Evolutionary conservation across 2,113 vertebrate species (phyloP).

Genomic region (Uria lomvia): DNA sequence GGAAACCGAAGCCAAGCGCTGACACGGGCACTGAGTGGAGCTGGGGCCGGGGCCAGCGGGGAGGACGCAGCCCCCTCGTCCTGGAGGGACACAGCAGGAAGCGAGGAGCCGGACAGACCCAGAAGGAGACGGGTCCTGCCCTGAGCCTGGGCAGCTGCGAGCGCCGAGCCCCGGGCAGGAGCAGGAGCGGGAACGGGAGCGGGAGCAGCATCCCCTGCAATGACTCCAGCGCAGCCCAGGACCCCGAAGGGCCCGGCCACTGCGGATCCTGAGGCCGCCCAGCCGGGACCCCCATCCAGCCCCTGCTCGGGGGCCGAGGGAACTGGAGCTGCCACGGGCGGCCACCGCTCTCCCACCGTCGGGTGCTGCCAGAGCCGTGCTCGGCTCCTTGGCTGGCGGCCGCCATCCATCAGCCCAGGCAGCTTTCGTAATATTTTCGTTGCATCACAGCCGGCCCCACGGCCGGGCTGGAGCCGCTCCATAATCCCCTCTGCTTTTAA

Average conservation of each 20-base stretch:
- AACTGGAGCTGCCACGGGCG: neutral
- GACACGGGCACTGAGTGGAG: neutral
- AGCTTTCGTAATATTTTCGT: conserved; percentile 14
- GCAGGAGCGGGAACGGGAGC: too few relatives aligned
- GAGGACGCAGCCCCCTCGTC: neutral
- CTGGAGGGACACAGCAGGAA: neutral
- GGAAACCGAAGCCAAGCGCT: conserved; percentile 6
- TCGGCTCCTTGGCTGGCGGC: neutral
- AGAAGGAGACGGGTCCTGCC: neutral
- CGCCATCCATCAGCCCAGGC: neutral
- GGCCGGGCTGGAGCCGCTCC: neutral
- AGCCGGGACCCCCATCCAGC: neutral
- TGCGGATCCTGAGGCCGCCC: neutral
- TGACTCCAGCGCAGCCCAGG: neutral
- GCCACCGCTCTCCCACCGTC: neutral
- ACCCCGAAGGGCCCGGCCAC: neutral
- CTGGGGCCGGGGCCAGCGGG: neutral
- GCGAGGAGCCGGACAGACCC: neutral
- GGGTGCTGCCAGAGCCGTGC: neutral
- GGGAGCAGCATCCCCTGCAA: neutral
- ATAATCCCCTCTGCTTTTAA: conserved; percentile 34
- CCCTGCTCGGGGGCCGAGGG: neutral
- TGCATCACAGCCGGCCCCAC: conserved; percentile 20
- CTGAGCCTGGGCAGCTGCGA: fast-evolving
- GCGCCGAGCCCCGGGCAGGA: neutral